phyloP scores from a whole-genome alignment of 2,113 vertebrate species.

The Sinocyclocheilus anshuiensis region DNA sequence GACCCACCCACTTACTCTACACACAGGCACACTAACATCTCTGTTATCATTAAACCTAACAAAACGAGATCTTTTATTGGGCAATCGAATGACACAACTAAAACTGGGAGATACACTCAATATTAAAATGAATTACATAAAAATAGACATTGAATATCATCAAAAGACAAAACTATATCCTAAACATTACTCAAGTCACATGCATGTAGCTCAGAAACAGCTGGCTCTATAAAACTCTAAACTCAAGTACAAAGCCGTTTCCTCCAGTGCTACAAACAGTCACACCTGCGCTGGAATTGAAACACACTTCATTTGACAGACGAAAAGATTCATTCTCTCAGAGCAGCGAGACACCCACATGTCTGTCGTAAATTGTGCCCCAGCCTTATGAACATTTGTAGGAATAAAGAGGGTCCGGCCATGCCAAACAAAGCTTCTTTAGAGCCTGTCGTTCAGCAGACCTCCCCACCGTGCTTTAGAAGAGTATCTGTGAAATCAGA shows the following conservation, averaged over 20 bases:
- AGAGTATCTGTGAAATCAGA: conserved; percentile 48
- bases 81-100: conserved; percentile 17
- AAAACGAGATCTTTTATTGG: conserved; percentile 31
- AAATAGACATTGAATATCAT: neutral
- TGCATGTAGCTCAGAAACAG: neutral
- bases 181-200: neutral
- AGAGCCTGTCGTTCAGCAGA: conserved; percentile 23
- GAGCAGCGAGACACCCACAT: neutral
- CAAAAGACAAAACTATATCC: neutral
- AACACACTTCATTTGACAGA: neutral
- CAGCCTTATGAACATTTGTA: conserved; percentile 27
- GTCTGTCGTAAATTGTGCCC: conserved; percentile 6
- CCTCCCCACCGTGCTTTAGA: conserved; percentile 33
- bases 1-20: conserved; percentile 59
- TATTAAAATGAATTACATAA: neutral
- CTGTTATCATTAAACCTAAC: conserved; percentile 48
- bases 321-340: neutral
- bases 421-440: conserved; percentile 45
- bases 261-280: conserved; percentile 7
- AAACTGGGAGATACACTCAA: neutral
- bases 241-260: conserved; percentile 21
- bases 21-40: conserved; percentile 22
- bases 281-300: conserved; percentile 6
- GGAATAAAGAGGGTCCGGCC: conserved; percentile 22
- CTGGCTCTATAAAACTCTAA: conserved; percentile 23